Conservation (phyloP, 2,797 vertebrate genomes). For the Pangasius sanitwongsei region DNA sequence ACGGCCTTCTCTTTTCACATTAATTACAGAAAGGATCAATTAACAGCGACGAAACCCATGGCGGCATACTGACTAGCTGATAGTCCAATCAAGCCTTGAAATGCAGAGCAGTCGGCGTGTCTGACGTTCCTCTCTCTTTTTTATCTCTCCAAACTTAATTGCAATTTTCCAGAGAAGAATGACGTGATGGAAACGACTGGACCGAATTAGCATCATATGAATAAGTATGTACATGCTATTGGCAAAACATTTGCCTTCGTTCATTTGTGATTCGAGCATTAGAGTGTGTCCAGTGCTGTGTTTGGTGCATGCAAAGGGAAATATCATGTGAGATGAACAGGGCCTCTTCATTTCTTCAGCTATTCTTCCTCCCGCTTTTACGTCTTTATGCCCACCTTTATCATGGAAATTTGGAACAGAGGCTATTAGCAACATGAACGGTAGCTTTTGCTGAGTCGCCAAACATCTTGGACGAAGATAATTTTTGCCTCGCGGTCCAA, state of each 20-base stretch:
- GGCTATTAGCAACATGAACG: conserved; percentile 61
- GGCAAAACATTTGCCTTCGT: conserved; percentile 67
- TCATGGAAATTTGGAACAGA: conserved; percentile 68
- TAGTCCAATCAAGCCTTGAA: conserved; percentile 82
- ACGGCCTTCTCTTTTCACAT: conserved; percentile 79
- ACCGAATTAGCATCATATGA: conserved; percentile 74
- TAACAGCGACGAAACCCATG: conserved; percentile 81
- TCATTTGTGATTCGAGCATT: conserved; percentile 60
- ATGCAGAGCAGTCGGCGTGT: conserved; percentile 81
- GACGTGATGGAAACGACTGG: conserved; percentile 77
- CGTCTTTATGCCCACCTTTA: conserved; percentile 68
- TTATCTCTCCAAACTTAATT: conserved; percentile 84
- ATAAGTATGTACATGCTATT: conserved; percentile 72
- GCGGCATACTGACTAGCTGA: conserved; percentile 77
- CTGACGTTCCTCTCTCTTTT: conserved; percentile 57
- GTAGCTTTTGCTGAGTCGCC: conserved; percentile 77
- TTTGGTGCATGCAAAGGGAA: conserved; percentile 49
- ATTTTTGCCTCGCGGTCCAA: conserved; percentile 71
- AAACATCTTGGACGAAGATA: conserved; percentile 69
- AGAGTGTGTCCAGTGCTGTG: conserved; percentile 53
- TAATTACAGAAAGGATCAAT: conserved; percentile 87
- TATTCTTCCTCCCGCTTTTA: conserved; percentile 57
- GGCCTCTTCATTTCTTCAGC: conserved; percentile 65
- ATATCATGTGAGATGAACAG: conserved; percentile 49
- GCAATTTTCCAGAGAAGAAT: conserved; percentile 82